A percentile compares a stretch with the other conserved stretches of the same genome.
phyloP scores from a whole-genome alignment of 2,797 vertebrate genomes.

The Allobates femoralis region DNA sequence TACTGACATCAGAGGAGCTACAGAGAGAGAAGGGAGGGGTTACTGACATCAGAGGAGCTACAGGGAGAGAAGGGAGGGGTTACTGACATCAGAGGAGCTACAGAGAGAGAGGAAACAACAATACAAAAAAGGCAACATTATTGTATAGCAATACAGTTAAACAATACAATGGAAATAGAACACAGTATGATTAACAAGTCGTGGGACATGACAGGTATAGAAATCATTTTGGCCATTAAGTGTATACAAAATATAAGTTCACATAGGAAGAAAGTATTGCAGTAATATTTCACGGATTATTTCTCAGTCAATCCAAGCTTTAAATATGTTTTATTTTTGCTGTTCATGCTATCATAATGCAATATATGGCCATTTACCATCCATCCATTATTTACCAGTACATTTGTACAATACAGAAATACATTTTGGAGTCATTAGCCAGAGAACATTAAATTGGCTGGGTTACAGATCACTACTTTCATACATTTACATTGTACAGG shows the following conservation, averaged over 20 bases:
- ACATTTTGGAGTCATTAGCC: background rate
- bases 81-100: too few relatives aligned
- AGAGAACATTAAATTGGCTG: background rate
- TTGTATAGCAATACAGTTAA: too few relatives aligned
- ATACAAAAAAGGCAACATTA: too few relatives aligned
- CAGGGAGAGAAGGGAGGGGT: too few relatives aligned
- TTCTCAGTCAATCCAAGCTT: background rate
- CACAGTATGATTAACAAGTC: too few relatives aligned
- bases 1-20: too few relatives aligned
- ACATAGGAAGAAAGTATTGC: background rate
- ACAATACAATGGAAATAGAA: too few relatives aligned
- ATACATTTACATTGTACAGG: background rate
- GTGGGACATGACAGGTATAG: too few relatives aligned
- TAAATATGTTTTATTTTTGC: background rate
- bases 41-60: too few relatives aligned
- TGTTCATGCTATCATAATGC: background rate
- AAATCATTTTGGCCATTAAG: too few relatives aligned
- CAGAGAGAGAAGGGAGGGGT: too few relatives aligned
- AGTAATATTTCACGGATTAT: background rate
- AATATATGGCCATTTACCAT: background rate
- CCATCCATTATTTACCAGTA: background rate
- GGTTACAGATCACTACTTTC: background rate
- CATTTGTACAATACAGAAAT: background rate
- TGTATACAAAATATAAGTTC: background rate
- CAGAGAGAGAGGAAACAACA: too few relatives aligned